Evolutionary conservation across 2,888 invertebrate genomes (phyloP), one percentile per base, ranked within the genome.

Genomic region (Phortica okadai): DNA sequence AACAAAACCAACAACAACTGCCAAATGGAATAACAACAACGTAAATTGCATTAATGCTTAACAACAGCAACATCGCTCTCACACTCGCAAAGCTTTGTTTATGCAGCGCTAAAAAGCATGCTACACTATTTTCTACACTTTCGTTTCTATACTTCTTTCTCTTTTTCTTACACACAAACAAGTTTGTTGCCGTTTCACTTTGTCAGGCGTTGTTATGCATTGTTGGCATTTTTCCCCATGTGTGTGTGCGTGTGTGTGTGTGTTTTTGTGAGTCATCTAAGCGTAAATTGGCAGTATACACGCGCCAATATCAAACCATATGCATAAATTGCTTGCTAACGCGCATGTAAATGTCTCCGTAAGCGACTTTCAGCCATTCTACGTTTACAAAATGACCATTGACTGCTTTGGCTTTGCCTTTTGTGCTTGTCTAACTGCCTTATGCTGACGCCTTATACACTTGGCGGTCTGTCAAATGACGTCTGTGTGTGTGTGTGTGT

Each of bases 1-100:
- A 76, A 7, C 75, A 78, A 56, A 6, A 56, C 8, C 56, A 76
- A 7, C 76, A 77, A 64, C 73, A 77, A 50, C 70, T 56, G 14
- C 72, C 66, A 75, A 54, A 33, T 33, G 33, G 72, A 75, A n/a
- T 72, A 59, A 41, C 76, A 75, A 76, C 59, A 74, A 67, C 74
- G 59, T 42, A 77, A 80, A 78, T 77, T 79, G 77, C 76, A 82
- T 78, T 74, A 78, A 50, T 50, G 50, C 50, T 11, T 50, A 69
- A 33, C 33, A 25, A 11, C 33, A 16, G n/a, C 21, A 33, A 6
- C 11, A 10, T 62, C 62, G n/a, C 7, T 8, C 8, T 7, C 56
- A 8, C 56, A 56, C 11, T n/a, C 16, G 10, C 54, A 14, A 33
- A 33, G 54, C 54, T 54, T 54, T 54, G 54, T 54, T 10, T 54